Conservation (phyloP, 2,113 vertebrate genomes). For the Atrichornis clamosus region DNA sequence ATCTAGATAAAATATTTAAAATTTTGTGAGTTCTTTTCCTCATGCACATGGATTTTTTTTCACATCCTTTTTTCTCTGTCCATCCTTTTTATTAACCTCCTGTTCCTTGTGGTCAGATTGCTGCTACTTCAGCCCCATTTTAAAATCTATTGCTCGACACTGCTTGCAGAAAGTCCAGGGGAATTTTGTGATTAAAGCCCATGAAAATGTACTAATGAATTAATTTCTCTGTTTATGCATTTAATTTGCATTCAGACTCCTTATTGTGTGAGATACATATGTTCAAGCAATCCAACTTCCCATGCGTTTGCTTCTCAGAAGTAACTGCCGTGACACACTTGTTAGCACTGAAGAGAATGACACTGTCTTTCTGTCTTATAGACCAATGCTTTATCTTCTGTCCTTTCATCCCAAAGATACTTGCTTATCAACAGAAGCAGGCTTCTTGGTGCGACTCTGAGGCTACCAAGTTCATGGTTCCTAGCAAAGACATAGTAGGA, state of each 20-base stretch:
- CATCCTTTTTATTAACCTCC: background rate
- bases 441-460: background rate
- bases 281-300: slow-evolving; percentile 35
- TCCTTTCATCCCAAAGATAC: slow-evolving; percentile 44
- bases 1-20: background rate
- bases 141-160: background rate
- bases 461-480: background rate
- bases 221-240: slow-evolving; percentile 10
- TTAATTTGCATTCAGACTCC: slow-evolving; percentile 43
- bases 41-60: background rate
- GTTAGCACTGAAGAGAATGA: slow-evolving; percentile 36
- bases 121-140: background rate
- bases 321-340: background rate
- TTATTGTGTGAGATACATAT: slow-evolving; percentile 51
- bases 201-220: background rate
- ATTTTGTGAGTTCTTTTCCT: background rate
- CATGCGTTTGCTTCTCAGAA: slow-evolving; percentile 2
- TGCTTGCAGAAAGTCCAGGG: background rate
- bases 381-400: slow-evolving; percentile 2
- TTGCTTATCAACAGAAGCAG: slow-evolving; percentile 65
- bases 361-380: background rate
- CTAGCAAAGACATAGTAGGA: background rate
- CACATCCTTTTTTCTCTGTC: background rate
- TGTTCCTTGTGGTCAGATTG: background rate
- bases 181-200: background rate